These are phyloP conservation scores for Aphelocoma coerulescens DNA, from an alignment of 2,113 vertebrate genomes.

Conservation along the genomic window DNA sequence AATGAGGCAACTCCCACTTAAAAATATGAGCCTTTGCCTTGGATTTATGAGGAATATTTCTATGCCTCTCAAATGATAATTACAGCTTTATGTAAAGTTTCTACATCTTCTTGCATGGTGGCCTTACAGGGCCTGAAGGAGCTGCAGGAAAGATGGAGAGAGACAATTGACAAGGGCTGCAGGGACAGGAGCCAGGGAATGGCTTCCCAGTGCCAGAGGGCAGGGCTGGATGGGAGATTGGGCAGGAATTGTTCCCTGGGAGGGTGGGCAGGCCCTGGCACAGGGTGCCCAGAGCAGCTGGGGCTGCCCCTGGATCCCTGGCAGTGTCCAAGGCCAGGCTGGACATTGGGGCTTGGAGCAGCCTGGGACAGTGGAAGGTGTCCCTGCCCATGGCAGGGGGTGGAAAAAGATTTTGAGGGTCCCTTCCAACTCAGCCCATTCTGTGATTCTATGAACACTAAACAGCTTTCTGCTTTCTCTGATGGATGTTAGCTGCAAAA, in stretches of 20 bases:
- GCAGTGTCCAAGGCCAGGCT: not conserved
- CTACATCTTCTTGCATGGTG: not conserved
- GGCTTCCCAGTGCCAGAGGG: not conserved
- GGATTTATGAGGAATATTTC: not conserved
- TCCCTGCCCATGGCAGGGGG: not conserved
- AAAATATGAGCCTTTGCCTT: not conserved
- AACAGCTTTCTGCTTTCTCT: not conserved
- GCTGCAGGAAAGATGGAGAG: not conserved
- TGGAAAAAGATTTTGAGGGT: not conserved
- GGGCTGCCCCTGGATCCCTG: not conserved
- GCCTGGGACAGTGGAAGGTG: not conserved
- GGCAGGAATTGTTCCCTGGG: not conserved
- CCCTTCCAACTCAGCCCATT: not conserved
- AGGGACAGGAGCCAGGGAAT: not conserved
- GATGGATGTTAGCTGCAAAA: not conserved
- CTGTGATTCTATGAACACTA: not conserved
- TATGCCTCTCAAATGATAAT: not conserved
- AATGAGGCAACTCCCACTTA: not conserved
- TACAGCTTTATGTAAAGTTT: not conserved
- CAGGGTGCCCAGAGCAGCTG: not conserved
- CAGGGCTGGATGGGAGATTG: not conserved
- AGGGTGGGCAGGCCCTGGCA: not conserved
- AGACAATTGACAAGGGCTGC: not conserved
- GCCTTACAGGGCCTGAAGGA: not conserved
- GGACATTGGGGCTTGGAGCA: not conserved